These are phyloP conservation scores for Malachius bipustulatus DNA, from an alignment of 2,888 invertebrate genomes.

Conservation along the genomic window DNA sequence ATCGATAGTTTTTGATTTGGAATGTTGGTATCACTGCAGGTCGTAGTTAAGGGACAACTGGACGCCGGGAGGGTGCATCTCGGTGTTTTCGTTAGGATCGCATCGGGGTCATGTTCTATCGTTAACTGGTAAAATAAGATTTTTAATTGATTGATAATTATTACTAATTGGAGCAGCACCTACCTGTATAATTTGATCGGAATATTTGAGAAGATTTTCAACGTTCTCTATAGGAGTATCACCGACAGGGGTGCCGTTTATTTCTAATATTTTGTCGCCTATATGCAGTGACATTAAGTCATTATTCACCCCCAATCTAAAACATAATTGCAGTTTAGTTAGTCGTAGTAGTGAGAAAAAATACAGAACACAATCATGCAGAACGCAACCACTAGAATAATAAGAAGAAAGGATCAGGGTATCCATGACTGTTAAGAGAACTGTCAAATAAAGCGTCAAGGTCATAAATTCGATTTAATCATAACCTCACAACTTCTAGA, in stretches of 20 bases:
- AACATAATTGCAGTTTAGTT: too few relatives aligned
- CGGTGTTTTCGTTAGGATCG: constrained; percentile 43
- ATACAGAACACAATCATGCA: too few relatives aligned
- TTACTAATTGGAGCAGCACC: constrained; percentile 12
- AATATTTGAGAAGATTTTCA: constrained; percentile 59
- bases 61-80: constrained; percentile 19
- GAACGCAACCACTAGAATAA: too few relatives aligned
- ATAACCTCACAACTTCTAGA: too few relatives aligned
- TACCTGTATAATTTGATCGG: constrained; percentile 66
- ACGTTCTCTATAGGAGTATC: constrained; percentile 69
- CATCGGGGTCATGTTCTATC: constrained; percentile 80
- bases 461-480: too few relatives aligned
- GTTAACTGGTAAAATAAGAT: constrained; percentile 51
- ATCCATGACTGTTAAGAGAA: too few relatives aligned
- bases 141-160: background rate
- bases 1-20: constrained; percentile 26
- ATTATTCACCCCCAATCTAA: constrained; percentile 68
- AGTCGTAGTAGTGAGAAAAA: too few relatives aligned
- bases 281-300: constrained; percentile 76
- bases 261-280: constrained; percentile 87
- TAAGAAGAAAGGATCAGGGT: too few relatives aligned
- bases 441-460: too few relatives aligned
- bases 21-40: constrained; percentile 36
- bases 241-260: constrained; percentile 79
- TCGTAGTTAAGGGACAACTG: constrained; percentile 34